Conservation (phyloP, 2,797 vertebrate species). For the Tokudaia muenninki region DNA sequence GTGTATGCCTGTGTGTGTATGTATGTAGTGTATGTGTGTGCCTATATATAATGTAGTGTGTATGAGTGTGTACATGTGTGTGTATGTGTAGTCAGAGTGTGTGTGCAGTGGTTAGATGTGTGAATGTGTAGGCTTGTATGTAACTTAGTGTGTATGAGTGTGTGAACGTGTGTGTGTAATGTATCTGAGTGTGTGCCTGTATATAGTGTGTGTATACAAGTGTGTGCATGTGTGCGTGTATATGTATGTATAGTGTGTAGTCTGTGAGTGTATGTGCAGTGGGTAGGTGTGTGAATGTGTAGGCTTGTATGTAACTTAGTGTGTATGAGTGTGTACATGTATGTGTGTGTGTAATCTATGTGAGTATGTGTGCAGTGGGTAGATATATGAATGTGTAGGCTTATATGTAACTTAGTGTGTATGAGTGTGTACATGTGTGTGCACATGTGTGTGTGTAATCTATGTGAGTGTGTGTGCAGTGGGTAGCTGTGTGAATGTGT, state of each 20-base stretch:
- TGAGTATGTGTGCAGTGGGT: not conserved
- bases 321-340: too few relatives aligned
- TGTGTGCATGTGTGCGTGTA: not conserved
- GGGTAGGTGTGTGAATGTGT: not conserved
- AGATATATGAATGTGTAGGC: not conserved
- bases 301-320: not conserved
- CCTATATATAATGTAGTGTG: too few relatives aligned
- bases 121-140: not conserved
- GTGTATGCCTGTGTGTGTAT: not conserved
- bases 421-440: too few relatives aligned
- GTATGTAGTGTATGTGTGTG: not conserved
- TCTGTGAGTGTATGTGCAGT: not conserved
- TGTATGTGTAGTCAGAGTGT: not conserved
- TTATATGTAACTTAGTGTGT: too few relatives aligned
- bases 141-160: not conserved
- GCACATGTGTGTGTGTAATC: too few relatives aligned
- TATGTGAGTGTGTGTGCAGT: too few relatives aligned
- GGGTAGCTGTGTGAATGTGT: too few relatives aligned
- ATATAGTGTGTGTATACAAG: not conserved
- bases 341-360: not conserved
- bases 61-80: not conserved
- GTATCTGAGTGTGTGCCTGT: not conserved
- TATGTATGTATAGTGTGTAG: too few relatives aligned
- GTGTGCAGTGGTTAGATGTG: not conserved
- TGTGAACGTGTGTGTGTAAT: not conserved